Evolutionary conservation across 2,113 vertebrate genomes (phyloP).

Genomic region (Thamnophis sirtalis): DNA sequence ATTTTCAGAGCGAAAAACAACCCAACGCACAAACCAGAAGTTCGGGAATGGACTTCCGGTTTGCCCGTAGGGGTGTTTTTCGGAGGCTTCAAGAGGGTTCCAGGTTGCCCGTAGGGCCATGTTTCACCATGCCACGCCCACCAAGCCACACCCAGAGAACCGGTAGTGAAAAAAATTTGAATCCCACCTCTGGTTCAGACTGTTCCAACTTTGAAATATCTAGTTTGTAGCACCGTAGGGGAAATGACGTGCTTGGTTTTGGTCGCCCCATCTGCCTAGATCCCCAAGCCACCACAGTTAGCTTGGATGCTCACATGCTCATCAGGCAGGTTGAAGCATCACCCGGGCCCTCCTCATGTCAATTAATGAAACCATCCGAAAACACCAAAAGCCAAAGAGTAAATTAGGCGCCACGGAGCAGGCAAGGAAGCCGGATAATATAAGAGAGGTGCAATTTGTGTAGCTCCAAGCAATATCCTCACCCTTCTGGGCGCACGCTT

Average conservation of each 20-base stretch:
- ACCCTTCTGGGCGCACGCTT: slow-evolving; percentile 13
- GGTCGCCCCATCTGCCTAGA: not conserved
- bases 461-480: slow-evolving; percentile 23
- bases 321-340: not conserved
- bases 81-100: no score
- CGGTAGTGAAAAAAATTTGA: no score
- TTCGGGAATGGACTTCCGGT: no score
- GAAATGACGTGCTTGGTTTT: not conserved
- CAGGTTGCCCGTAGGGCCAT: no score
- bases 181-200: not conserved
- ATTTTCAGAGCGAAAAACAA: no score
- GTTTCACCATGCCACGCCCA: no score
- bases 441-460: slow-evolving; percentile 5
- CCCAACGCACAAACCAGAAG: no score
- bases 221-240: no score
- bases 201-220: not conserved
- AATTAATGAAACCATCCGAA: not conserved
- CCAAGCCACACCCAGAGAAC: no score
- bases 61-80: no score
- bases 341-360: not conserved
- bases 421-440: slow-evolving; percentile 11
- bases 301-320: not conserved
- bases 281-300: not conserved
- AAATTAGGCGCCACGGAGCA: slow-evolving; percentile 19
- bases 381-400: not conserved